Percentiles rank a stretch among this genome's conserved stretches.
phyloP scores from a whole-genome alignment of 1,140 invertebrate genomes.

The Nebria ingens region DNA sequence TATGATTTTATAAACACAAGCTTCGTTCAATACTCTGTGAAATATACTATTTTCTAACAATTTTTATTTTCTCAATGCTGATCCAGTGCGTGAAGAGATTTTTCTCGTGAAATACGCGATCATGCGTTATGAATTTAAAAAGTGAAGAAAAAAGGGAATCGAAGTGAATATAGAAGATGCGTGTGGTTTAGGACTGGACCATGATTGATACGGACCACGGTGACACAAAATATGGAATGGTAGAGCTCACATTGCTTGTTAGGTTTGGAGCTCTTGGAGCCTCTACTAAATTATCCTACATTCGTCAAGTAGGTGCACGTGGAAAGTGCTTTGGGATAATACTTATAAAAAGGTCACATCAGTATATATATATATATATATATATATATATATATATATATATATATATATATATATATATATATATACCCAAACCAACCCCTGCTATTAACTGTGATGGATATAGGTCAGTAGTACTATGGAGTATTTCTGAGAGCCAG shows the following conservation, averaged over 20 bases:
- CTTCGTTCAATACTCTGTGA: too few relatives aligned
- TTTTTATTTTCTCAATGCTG: background rate
- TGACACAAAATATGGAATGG: background rate
- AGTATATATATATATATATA: too few relatives aligned
- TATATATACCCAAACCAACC: too few relatives aligned
- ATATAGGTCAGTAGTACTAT: too few relatives aligned
- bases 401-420: too few relatives aligned
- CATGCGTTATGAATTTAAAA: constrained; percentile 8
- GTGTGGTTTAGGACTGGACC: background rate
- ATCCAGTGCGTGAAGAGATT: background rate
- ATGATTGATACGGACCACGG: background rate
- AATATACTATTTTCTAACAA: too few relatives aligned
- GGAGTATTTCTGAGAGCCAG: too few relatives aligned
- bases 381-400: too few relatives aligned
- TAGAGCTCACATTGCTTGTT: background rate
- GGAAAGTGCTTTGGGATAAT: background rate
- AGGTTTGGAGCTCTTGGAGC: background rate
- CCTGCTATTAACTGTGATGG: too few relatives aligned
- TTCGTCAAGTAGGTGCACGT: background rate
- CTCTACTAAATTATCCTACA: background rate
- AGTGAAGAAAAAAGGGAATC: background rate
- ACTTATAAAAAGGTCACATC: too few relatives aligned
- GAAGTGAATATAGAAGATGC: background rate
- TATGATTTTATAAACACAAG: too few relatives aligned
- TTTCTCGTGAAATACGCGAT: background rate